phyloP scores from a whole-genome alignment of 1,140 invertebrate species.

The Orius insidiosus region DNA sequence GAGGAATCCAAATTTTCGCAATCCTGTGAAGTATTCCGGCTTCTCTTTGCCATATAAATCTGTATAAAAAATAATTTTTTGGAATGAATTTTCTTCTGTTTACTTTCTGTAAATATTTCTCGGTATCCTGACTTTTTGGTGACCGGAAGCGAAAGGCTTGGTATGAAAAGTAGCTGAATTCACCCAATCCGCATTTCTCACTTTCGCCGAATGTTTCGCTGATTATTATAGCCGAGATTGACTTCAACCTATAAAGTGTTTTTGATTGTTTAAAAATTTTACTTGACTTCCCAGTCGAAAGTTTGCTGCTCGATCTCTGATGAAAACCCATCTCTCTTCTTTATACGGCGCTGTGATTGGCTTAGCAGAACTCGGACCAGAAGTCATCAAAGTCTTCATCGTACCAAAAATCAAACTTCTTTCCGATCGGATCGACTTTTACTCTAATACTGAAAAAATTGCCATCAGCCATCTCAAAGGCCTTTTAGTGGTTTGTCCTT shows the following conservation, averaged over 20 bases:
- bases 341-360: slow-evolving; percentile 87
- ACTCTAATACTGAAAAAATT: slow-evolving; percentile 66
- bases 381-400: slow-evolving; percentile 88
- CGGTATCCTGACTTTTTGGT: slow-evolving; percentile 34
- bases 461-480: slow-evolving; percentile 87
- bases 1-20: slow-evolving; percentile 25
- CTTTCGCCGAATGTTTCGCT: slow-evolving; percentile 35
- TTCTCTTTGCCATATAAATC: slow-evolving; percentile 27
- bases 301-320: slow-evolving; percentile 29
- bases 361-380: slow-evolving; percentile 75
- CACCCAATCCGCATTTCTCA: slow-evolving; percentile 37
- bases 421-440: slow-evolving; percentile 63
- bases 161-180: slow-evolving; percentile 34
- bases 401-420: slow-evolving; percentile 70
- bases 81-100: neutral
- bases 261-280: too few relatives aligned
- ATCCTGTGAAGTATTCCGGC: slow-evolving; percentile 26
- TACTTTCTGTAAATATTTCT: slow-evolving; percentile 33
- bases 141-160: slow-evolving; percentile 31
- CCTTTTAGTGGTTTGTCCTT: slow-evolving; percentile 48
- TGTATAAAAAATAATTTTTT: slow-evolving; percentile 10
- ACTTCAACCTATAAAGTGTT: slow-evolving; percentile 28
- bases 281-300: slow-evolving; percentile 32
- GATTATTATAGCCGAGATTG: slow-evolving; percentile 34
- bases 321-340: slow-evolving; percentile 72